Evolutionary conservation across 2,888 invertebrate genomes (phyloP), one percentile per base, ranked within the genome.

Genomic region (Mesochorus sp.): DNA sequence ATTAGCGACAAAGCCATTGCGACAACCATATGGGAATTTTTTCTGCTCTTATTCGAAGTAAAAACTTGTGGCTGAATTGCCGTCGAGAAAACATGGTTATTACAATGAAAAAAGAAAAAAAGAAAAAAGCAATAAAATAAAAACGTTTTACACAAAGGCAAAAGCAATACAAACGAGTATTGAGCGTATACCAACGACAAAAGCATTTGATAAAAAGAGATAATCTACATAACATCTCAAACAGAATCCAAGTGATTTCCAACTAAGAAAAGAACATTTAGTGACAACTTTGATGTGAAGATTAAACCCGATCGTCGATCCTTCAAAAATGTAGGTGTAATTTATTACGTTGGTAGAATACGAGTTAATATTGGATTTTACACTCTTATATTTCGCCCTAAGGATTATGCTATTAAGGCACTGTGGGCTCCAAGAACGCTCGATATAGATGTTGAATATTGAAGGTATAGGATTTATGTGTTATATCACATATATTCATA

Each of bases 371-470:
- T n/a, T n/a, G n/a, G n/a, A n/a, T n/a, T n/a, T n/a, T n/a, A n/a
- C 76, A 47, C 76, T 79, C 81, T 75, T 78, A 82, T 80, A 80
- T 81, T 81, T 72, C 66, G 75, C 74, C 76, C 51, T 66, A 74
- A 76, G 71, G 81, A 85, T 86, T 83, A 84, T 84, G 81, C 83
- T 80, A 85, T 85, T 85, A 85, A 81, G 67, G 49, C 64, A 62
- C 71, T 57, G 74, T 17, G 67, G 66, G 64, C 67, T 64, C 39
- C 77, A 81, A 82, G 82, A 84, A 84, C 81, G 80, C 80, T 80
- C 74, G 81, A 82, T 84, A 83, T 83, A 82, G 84, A 83, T 84
- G 83, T 83, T 85, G 82, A 85, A 85, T 84, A 83, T 83, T 81
- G 79, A 75, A 80, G 79, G 76, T 74, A 73, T 74, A 64, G 34